A percentile compares a stretch with the other conserved stretches of the same genome.
These are phyloP conservation scores for Nothobranchius kuhntae DNA, from an alignment of 2,113 vertebrate species.

Conservation along the genomic window DNA sequence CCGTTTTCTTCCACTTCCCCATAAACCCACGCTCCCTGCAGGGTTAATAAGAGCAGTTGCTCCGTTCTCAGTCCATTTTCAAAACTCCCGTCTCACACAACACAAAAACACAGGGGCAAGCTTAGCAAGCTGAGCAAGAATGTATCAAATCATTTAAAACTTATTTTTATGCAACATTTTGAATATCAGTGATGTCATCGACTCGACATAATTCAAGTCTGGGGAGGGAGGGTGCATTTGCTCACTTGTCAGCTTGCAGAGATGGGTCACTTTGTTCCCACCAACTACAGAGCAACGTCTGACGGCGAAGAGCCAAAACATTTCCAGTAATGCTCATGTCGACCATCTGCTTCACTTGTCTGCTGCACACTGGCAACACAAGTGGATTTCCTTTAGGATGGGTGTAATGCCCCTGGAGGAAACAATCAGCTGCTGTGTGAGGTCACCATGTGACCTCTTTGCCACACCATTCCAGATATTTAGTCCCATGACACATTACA, in stretches of 20 bases:
- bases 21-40: conserved; percentile 46
- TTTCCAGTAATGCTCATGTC: conserved; percentile 16
- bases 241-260: background rate
- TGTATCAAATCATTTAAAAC: background rate
- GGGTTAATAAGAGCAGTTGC: conserved; percentile 53
- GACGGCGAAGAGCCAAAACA: conserved; percentile 29
- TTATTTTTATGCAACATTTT: background rate
- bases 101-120: conserved; percentile 14
- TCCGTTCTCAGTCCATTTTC: conserved; percentile 34
- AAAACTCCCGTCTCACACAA: conserved; percentile 20
- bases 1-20: conserved; percentile 33
- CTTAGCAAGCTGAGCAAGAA: background rate
- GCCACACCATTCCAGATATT: no score
- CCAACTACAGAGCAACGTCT: background rate
- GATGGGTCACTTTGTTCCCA: conserved; percentile 12
- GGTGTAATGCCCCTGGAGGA: conserved; percentile 14
- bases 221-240: conserved; percentile 6
- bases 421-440: conserved; percentile 26
- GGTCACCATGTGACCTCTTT: conserved; percentile 1
- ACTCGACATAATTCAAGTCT: conserved; percentile 2
- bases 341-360: conserved; percentile 32
- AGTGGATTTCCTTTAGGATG: conserved; percentile 23
- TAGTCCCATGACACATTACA: no score
- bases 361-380: conserved; percentile 25
- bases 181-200: conserved; percentile 7